Conservation (phyloP, 2,113 vertebrate species). For the Indri indri region DNA sequence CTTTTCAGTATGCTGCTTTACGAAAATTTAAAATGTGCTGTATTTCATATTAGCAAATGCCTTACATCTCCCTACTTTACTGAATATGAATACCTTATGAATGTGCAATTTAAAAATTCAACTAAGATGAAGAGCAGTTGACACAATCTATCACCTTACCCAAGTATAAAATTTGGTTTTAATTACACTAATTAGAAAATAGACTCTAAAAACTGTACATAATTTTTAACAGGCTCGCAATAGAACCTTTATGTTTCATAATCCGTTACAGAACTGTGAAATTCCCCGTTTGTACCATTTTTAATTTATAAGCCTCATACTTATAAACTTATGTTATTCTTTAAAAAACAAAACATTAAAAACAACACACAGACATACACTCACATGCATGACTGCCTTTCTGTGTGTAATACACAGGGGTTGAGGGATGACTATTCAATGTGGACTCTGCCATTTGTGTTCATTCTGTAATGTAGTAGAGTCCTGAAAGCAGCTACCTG, state of each 20-base stretch:
- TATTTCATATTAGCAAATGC: constrained; percentile 61
- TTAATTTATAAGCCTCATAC: constrained; percentile 60
- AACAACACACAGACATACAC: background rate
- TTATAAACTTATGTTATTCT: background rate
- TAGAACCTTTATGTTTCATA: constrained; percentile 56
- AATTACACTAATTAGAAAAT: constrained; percentile 75
- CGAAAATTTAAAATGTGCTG: constrained; percentile 22
- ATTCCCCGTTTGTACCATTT: constrained; percentile 36
- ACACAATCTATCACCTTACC: constrained; percentile 64
- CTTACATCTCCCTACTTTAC: constrained; percentile 26
- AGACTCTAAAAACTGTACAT: constrained; percentile 57
- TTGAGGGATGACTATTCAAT: background rate
- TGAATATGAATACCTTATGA: constrained; percentile 38
- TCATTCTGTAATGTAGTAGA: background rate
- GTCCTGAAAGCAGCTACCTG: background rate
- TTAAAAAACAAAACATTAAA: background rate
- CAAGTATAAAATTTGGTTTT: constrained; percentile 63
- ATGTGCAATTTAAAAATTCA: constrained; percentile 51
- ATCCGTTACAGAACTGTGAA: constrained; percentile 55
- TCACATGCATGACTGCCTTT: background rate
- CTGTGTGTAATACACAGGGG: background rate
- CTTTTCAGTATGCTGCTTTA: constrained; percentile 33
- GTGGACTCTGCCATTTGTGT: background rate
- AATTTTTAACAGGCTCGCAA: constrained; percentile 61
- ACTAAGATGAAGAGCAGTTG: constrained; percentile 55